These are phyloP conservation scores for Macrobrachium nipponense DNA, from an alignment of 1,140 invertebrate species.

Conservation along the genomic window DNA sequence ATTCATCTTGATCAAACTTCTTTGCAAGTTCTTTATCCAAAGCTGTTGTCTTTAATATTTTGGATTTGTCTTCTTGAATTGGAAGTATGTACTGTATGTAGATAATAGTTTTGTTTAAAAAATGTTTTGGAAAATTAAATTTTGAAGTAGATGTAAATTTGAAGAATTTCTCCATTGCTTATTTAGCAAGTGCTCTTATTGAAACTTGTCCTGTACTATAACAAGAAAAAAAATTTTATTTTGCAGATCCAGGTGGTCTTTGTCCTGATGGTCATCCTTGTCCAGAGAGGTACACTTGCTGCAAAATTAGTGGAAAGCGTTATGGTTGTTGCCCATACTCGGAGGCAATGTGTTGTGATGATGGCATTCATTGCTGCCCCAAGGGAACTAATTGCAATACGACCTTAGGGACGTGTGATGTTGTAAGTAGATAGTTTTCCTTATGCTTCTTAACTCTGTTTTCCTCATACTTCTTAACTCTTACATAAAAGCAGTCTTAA, in stretches of 20 bases:
- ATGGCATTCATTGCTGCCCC: constrained; percentile 67
- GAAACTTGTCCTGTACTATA: too few species aligned
- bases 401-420: constrained; percentile 40
- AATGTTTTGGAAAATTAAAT: too few species aligned
- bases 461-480: not conserved
- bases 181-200: too few species aligned
- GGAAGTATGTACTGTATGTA: too few species aligned
- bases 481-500: too few species aligned
- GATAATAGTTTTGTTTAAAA: too few species aligned
- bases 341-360: constrained; percentile 67
- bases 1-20: too few species aligned
- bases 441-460: not conserved
- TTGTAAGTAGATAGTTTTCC: constrained; percentile 1
- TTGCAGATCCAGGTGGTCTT: constrained; percentile 38
- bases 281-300: constrained; percentile 64
- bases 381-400: constrained; percentile 64
- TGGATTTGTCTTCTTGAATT: too few species aligned
- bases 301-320: constrained; percentile 40
- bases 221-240: not conserved
- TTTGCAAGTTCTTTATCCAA: too few species aligned
- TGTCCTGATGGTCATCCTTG: constrained; percentile 65
- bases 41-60: too few species aligned
- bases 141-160: not conserved
- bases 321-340: constrained; percentile 66
- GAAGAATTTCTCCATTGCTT: too few species aligned